Percentiles rank a stretch among this genome's conserved stretches.
phyloP scores from a whole-genome alignment of 2,113 vertebrate species.

The Pachypanchax playfairii region DNA sequence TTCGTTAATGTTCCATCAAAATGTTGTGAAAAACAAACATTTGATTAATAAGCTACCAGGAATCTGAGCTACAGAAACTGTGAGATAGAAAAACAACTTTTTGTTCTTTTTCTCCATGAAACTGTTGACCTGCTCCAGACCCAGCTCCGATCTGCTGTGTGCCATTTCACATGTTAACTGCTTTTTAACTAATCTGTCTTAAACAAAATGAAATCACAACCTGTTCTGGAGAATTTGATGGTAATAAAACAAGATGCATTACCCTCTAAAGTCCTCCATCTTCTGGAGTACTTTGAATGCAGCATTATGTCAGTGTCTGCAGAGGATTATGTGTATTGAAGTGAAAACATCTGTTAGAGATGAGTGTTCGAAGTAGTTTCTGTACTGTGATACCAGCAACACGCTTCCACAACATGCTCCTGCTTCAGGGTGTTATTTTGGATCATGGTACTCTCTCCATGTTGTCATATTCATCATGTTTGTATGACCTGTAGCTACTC shows the following conservation, averaged over 20 bases:
- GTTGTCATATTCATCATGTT: conserved; percentile 28
- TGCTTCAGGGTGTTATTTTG: conserved; percentile 35
- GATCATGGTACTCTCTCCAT: conserved; percentile 26
- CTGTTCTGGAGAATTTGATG: not conserved
- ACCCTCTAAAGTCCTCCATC: not conserved
- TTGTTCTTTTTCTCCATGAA: too few relatives aligned
- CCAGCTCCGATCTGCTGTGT: too few relatives aligned
- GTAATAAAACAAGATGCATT: not conserved
- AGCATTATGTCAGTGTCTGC: not conserved
- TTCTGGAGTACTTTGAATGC: not conserved
- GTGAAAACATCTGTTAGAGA: not conserved
- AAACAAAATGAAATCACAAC: not conserved
- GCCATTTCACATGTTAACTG: not conserved
- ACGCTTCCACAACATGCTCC: conserved; percentile 36
- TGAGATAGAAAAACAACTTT: too few relatives aligned
- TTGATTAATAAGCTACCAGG: too few relatives aligned
- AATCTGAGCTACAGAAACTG: too few relatives aligned
- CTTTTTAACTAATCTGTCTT: not conserved
- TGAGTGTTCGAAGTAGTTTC: too few relatives aligned
- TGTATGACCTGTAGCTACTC: conserved; percentile 50
- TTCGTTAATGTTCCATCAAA: not conserved
- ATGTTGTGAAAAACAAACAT: too few relatives aligned
- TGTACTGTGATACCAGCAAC: conserved; percentile 18
- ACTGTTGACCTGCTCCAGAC: too few relatives aligned
- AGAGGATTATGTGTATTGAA: not conserved